These are phyloP conservation scores for Onychomys torridus DNA, from an alignment of 2,797 vertebrate genomes.

Conservation along the genomic window DNA sequence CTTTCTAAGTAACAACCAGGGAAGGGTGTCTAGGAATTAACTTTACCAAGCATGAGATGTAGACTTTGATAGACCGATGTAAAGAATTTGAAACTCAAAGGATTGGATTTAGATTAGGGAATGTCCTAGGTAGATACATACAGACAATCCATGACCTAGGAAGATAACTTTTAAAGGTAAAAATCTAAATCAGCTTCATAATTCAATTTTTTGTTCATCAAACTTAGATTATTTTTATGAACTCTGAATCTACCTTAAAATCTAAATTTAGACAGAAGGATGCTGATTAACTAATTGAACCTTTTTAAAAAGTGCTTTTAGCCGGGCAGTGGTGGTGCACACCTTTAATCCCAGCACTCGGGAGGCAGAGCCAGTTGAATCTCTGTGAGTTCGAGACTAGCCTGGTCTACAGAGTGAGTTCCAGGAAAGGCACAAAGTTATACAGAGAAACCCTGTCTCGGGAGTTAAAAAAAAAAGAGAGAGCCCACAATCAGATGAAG, in stretches of 20 bases:
- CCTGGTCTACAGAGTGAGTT: no score
- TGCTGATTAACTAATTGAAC: not conserved
- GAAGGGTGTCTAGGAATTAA: not conserved
- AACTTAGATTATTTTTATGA: not conserved
- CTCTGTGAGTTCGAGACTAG: no score
- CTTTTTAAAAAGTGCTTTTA: not conserved
- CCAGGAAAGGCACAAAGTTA: no score
- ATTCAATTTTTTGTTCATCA: not conserved
- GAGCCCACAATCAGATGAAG: not conserved
- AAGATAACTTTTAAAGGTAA: not conserved
- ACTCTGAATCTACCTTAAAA: conserved; percentile 9
- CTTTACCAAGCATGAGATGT: not conserved
- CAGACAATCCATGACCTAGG: not conserved
- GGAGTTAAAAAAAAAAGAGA: no score
- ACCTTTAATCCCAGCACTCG: no score
- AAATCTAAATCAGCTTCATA: not conserved
- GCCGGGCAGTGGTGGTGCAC: not conserved
- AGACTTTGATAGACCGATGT: not conserved
- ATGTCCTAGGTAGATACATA: not conserved
- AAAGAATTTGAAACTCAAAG: conserved; percentile 27
- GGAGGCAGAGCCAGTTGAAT: no score
- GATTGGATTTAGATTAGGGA: not conserved
- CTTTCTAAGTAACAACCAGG: not conserved
- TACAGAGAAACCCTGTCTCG: no score
- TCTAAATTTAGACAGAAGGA: not conserved